Conservation (phyloP, 1,140 invertebrate genomes). For the Cydia splendana region DNA sequence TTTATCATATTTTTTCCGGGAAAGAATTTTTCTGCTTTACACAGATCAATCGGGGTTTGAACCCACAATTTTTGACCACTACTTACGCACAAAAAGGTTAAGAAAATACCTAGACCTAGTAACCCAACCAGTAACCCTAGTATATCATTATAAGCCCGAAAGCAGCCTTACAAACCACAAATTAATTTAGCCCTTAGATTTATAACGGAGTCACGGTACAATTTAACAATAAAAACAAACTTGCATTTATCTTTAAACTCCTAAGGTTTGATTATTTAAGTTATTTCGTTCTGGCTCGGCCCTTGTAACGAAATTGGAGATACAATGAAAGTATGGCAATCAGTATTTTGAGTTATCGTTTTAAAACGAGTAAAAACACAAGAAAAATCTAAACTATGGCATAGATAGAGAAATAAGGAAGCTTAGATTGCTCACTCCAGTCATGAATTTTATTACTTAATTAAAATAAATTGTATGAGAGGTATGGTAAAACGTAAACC, state of each 20-base stretch:
- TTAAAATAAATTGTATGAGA: no score
- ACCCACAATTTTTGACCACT: no score
- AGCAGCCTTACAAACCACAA: neutral
- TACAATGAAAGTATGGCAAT: neutral
- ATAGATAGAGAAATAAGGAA: no score
- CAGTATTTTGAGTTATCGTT: neutral
- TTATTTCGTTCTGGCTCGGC: slow-evolving; percentile 40
- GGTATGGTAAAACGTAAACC: no score
- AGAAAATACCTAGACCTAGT: neutral
- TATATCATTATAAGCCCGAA: slow-evolving; percentile 34
- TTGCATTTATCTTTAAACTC: slow-evolving; percentile 34
- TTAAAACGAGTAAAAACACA: no score
- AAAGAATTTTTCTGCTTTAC: no score
- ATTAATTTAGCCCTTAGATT: neutral
- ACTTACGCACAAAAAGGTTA: no score
- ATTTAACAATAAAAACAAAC: slow-evolving; percentile 31
- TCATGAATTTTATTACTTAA: no score
- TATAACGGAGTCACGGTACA: neutral
- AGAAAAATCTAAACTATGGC: no score
- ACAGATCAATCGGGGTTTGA: no score
- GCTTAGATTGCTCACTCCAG: no score
- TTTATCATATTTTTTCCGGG: no score
- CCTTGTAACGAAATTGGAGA: neutral
- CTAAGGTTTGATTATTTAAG: slow-evolving; percentile 45
- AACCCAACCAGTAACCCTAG: neutral